Evolutionary conservation across 1,140 invertebrate genomes (phyloP).

Genomic region (Galleria mellonella): DNA sequence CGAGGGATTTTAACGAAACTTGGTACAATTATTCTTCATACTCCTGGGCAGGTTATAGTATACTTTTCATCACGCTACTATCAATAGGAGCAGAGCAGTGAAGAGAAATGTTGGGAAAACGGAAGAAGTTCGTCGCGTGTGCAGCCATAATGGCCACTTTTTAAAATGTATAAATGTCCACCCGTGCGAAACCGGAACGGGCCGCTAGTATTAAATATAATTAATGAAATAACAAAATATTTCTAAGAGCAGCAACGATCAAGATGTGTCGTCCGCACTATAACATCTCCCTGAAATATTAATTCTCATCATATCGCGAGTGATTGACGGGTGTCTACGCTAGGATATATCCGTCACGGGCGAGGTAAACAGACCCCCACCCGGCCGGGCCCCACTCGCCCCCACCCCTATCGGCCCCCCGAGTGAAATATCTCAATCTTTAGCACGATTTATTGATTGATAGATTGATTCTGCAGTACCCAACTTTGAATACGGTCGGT

Average conservation of each 20-base stretch:
- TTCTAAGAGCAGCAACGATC: conserved; percentile 18
- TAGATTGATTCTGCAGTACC: conserved; percentile 41
- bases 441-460: conserved; percentile 66
- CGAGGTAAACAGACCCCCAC: conserved; percentile 33
- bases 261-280: conserved; percentile 24
- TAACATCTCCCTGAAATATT: conserved; percentile 48
- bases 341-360: conserved; percentile 64
- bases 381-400: not conserved
- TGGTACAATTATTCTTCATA: too few relatives aligned
- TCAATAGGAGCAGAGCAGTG: too few relatives aligned
- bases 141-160: too few relatives aligned
- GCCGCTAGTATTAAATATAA: too few relatives aligned
- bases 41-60: too few relatives aligned
- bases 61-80: too few relatives aligned
- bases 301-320: conserved; percentile 65
- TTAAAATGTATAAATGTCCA: too few relatives aligned
- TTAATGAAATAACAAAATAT: too few relatives aligned
- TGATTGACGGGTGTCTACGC: conserved; percentile 70
- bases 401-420: conserved; percentile 14
- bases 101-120: too few relatives aligned
- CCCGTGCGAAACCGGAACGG: too few relatives aligned
- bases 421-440: conserved; percentile 65
- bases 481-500: not conserved
- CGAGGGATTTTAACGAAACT: too few relatives aligned
- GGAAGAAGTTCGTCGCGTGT: too few relatives aligned